phyloP scores from a whole-genome alignment of 2,888 invertebrate genomes.

The Diplazon laetatorius region DNA sequence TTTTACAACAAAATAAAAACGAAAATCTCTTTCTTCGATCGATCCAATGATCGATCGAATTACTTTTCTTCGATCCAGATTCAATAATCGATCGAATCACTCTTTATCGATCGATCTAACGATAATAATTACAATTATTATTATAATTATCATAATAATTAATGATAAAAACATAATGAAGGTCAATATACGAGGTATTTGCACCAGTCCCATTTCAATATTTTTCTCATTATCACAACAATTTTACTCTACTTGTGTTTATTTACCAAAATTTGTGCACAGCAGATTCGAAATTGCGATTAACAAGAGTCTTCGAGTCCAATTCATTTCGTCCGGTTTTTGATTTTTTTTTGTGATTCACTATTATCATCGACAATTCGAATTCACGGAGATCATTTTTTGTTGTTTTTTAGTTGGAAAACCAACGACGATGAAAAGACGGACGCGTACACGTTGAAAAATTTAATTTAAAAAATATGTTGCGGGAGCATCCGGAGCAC shows the following conservation, averaged over 20 bases:
- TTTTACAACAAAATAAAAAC: too few species aligned
- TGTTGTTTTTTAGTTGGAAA: neutral
- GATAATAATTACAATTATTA: too few species aligned
- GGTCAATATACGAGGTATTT: too few species aligned
- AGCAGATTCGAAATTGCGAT: conserved; percentile 37
- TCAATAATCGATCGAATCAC: too few species aligned
- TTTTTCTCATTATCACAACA: neutral
- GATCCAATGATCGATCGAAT: neutral
- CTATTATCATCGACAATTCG: neutral
- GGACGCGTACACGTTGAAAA: neutral
- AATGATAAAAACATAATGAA: too few species aligned
- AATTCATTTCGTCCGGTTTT: neutral
- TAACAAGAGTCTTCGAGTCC: conserved; percentile 34
- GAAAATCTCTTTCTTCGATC: neutral
- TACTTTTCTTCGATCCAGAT: too few species aligned
- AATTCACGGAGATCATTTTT: neutral
- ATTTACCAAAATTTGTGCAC: conserved; percentile 45
- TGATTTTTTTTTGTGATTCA: conserved; percentile 23
- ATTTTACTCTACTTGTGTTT: neutral
- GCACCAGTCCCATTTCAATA: too few species aligned
- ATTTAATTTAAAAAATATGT: neutral
- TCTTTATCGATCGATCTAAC: too few species aligned
- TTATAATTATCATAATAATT: too few species aligned
- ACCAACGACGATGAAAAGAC: neutral
- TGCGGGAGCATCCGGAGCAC: neutral